Conservation (phyloP, 1,140 invertebrate genomes). For the Penaeus chinensis region DNA sequence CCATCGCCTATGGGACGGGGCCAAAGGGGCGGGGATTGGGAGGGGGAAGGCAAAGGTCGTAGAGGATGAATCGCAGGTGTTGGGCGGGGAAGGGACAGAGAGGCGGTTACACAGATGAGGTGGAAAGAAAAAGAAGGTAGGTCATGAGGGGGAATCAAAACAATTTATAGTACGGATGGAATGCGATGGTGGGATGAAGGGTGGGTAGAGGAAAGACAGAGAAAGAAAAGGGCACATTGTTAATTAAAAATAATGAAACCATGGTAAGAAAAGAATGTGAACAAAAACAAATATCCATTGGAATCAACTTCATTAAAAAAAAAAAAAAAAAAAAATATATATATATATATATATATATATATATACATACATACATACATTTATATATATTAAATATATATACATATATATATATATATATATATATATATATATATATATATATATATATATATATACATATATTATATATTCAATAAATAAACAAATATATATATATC, state of each 20-base stretch:
- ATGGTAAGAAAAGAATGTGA: background rate
- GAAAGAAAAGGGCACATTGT: background rate
- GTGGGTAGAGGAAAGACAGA: background rate
- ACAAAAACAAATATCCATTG: background rate
- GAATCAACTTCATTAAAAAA: background rate
- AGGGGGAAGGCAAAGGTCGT: background rate
- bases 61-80: background rate
- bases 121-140: background rate
- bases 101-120: background rate
- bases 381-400: too few species aligned
- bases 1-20: slow-evolving; percentile 38
- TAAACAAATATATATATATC: too few species aligned
- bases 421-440: too few species aligned
- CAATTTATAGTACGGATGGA: background rate
- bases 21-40: background rate
- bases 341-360: too few species aligned
- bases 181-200: background rate
- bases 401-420: too few species aligned
- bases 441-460: too few species aligned
- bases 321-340: background rate
- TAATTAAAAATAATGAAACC: too few species aligned
- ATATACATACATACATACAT: too few species aligned
- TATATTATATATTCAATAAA: too few species aligned
- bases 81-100: background rate
- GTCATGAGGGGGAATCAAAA: background rate